Evolutionary conservation across 1,140 invertebrate species (phyloP), one percentile per base, ranked within the genome.

Genomic region (Prorops nasuta): DNA sequence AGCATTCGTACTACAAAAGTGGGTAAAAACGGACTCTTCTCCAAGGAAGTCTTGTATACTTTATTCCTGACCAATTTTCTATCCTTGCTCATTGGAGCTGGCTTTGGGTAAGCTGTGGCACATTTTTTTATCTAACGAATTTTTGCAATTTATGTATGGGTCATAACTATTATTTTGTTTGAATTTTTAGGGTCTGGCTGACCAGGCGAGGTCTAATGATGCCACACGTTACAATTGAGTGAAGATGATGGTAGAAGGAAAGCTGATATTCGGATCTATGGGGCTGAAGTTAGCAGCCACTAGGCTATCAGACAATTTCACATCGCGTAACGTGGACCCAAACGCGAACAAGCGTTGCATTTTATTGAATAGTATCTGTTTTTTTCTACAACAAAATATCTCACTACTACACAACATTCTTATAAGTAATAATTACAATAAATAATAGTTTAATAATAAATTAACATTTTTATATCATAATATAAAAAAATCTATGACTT

Each of bases 1-100:
- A 90, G 87, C 53, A 88, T 94, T 61, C 87, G 91, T 43, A 86
- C 89, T 60, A 85, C 89, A 15, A 91, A 90, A 70, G 80, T 90
- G 50, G 88, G 88, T 20, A 87, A 88, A 62, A 86, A 83, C 58
- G 86, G 87, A 48, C 81, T 95, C 49, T 94, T 93, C 73, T 92
- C 91, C 35, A 86, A 90, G 64, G 91, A 94, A 78, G 90, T 95
- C 36, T 77, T 96, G 35, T 93, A 94, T 62, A 92, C 92, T 18
- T 82, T 96, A 48, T 85, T 96, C 47, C 79, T 96, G 38, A 92
- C 92, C 44, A 96, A 96, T 79, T 77, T 96, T 38, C 77, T 96
- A 15, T 95, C 93, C 8, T 78, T 96, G 50, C 74, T 96, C 40
- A 80, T 96, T 53, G 93, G 93, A 37, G 90, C 92, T 56, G 92